Base-by-base conservation (phyloP, 2,888 invertebrate species). In the Rhagophthalmus giganteus region DNA sequence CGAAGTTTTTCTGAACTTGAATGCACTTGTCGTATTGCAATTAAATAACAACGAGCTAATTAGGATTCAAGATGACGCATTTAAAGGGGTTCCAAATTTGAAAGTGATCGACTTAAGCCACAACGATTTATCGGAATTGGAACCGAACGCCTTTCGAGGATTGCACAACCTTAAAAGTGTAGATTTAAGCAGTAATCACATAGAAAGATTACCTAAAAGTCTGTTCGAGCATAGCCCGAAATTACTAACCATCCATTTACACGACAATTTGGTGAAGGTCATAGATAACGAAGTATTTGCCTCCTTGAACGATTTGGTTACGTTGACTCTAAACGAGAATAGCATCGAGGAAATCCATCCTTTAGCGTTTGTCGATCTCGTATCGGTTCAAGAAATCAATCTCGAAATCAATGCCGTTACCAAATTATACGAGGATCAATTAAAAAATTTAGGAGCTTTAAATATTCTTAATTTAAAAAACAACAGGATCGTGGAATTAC, bases 281-380 rank as follows among this genome's bases (percentile, higher is more conserved):
- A 26, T 37, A 9, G 30, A 30, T 7, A 8, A 3, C 1, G 25
- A 8, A 24, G 4, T 11, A 7, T 37, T 37, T 12, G 8, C 9
- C 8, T 11, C 25, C 2, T n/a, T 37, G 1, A 8, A 25, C 10
- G 13, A 37, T 7, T 25, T 37, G 13, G 5, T 25, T 5, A 37
- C 37, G 2, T 26, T 37, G 13, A 20, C 6, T 8, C 12, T 37
- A 2, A 16, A 37, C 8, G 24, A 37, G 7, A 37, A 37, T 26
- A 7, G 12, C 3, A 37, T 37, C 13, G 25, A 10, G n/a, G 13
- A 24, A 1, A 26, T 37, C n/a, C 2, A 2, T 1, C 7, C 9
- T 8, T 8, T 4, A 3, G 25, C 37, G 2, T 37, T 37, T 13
- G 12, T 3, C 12, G 10, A 5, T 1, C 13, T 37, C 10, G 1